Evolutionary conservation across 2,113 vertebrate genomes (phyloP).

Genomic region (Percina caprodes): DNA sequence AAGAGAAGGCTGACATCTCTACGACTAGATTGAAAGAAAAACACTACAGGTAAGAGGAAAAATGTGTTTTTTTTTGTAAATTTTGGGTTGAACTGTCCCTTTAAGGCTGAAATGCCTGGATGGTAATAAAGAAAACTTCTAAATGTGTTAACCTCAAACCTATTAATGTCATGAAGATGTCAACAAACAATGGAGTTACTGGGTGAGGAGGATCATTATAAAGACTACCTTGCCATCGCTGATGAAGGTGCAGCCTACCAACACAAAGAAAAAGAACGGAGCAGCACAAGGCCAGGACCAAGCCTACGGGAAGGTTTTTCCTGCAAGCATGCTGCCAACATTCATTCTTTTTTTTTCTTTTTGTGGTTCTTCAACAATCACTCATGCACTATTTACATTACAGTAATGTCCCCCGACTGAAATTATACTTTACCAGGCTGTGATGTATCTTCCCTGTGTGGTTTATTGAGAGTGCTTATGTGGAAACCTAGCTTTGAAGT

Average conservation of each 20-base stretch:
- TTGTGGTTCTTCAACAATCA: constrained; percentile 17
- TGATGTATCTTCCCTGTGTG: neutral
- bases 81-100: too few relatives aligned
- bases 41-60: too few relatives aligned
- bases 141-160: constrained; percentile 3
- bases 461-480: neutral
- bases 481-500: constrained; percentile 1
- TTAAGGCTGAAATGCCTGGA: neutral
- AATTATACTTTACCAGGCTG: neutral
- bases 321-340: neutral
- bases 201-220: constrained; percentile 12
- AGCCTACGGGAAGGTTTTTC: neutral
- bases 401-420: neutral
- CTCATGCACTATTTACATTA: neutral
- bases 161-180: neutral
- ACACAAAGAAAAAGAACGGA: constrained; percentile 1
- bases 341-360: constrained; percentile 7
- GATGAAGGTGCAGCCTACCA: neutral
- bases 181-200: constrained; percentile 5
- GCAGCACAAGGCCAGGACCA: neutral
- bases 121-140: neutral
- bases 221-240: neutral
- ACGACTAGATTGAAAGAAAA: too few relatives aligned
- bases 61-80: too few relatives aligned
- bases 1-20: too few relatives aligned